Evolutionary conservation across 2,888 invertebrate genomes (phyloP).

Genomic region (Achlya flavicornis): DNA sequence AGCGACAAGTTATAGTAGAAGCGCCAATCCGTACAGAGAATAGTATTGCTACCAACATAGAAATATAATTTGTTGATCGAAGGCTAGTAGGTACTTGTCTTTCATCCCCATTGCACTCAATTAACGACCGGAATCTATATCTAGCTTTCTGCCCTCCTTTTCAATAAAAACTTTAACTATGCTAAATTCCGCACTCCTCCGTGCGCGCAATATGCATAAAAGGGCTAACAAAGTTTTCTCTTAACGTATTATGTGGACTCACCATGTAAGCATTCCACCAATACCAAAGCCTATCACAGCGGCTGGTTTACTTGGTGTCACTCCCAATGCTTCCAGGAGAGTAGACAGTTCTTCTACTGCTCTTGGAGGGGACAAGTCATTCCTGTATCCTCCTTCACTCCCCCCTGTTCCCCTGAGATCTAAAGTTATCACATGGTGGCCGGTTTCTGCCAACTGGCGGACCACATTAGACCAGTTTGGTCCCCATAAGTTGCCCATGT

Average conservation of each 20-base stretch:
- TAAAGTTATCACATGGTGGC: slow-evolving; percentile 68
- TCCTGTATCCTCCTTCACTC: slow-evolving; percentile 67
- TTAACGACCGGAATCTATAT: too few species aligned
- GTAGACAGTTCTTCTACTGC: slow-evolving; percentile 67
- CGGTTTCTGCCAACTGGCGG: slow-evolving; percentile 56
- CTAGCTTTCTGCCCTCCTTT: too few species aligned
- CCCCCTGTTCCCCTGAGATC: slow-evolving; percentile 76
- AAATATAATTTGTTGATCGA: too few species aligned
- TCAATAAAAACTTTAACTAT: too few species aligned
- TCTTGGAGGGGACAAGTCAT: slow-evolving; percentile 66
- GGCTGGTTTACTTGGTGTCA: slow-evolving; percentile 60
- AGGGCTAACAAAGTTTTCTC: too few species aligned
- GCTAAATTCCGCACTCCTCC: too few species aligned
- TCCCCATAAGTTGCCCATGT: slow-evolving; percentile 63
- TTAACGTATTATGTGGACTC: slow-evolving; percentile 28
- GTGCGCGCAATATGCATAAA: too few species aligned
- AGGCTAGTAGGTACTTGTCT: too few species aligned
- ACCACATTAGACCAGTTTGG: slow-evolving; percentile 66
- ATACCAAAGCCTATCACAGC: slow-evolving; percentile 74
- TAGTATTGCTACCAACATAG: too few species aligned
- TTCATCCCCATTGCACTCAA: too few species aligned
- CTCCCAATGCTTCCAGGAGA: slow-evolving; percentile 66
- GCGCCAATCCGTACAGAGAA: too few species aligned
- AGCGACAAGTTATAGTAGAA: too few species aligned
- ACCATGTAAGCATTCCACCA: slow-evolving; percentile 79